phyloP scores from a whole-genome alignment of 1,140 invertebrate species.

The Mizuhopecten yessoensis region DNA sequence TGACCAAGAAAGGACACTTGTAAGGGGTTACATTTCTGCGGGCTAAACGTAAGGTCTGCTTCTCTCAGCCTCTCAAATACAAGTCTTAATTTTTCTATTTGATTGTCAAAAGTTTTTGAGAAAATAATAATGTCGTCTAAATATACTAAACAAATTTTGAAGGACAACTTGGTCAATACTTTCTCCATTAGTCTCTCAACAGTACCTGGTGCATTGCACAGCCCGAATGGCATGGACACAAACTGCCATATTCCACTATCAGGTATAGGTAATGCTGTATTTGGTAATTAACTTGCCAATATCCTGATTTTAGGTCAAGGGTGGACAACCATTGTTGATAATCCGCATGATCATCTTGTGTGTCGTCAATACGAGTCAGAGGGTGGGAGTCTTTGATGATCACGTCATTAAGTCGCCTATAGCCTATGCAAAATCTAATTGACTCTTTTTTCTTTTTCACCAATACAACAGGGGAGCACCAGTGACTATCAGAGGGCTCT shows the following conservation, averaged over 20 bases:
- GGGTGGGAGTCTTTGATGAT: constrained; percentile 42
- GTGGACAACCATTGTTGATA: constrained; percentile 63
- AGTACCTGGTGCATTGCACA: constrained; percentile 55
- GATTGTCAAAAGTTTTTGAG: constrained; percentile 55
- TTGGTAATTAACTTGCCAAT: constrained; percentile 73
- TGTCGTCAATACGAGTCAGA: constrained; percentile 51
- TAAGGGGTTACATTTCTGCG: constrained; percentile 55
- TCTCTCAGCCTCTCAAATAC: constrained; percentile 48
- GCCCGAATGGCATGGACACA: constrained; percentile 54
- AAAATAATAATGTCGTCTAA: constrained; percentile 61
- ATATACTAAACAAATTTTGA: constrained; percentile 68
- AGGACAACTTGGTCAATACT: constrained; percentile 52
- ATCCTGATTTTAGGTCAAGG: constrained; percentile 76
- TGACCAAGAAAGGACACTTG: neutral
- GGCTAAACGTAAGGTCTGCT: constrained; percentile 59
- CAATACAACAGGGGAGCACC: neutral
- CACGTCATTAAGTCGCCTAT: neutral
- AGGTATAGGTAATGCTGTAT: constrained; percentile 75
- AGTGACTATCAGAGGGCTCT: neutral
- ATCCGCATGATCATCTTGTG: constrained; percentile 43
- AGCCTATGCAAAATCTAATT: constrained; percentile 46
- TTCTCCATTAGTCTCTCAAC: constrained; percentile 56
- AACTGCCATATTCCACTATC: constrained; percentile 66
- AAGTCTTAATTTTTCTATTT: constrained; percentile 48
- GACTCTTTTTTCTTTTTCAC: constrained; percentile 43